Evolutionary conservation across 2,797 vertebrate genomes (phyloP).

Genomic region (Bradypus variegatus): DNA sequence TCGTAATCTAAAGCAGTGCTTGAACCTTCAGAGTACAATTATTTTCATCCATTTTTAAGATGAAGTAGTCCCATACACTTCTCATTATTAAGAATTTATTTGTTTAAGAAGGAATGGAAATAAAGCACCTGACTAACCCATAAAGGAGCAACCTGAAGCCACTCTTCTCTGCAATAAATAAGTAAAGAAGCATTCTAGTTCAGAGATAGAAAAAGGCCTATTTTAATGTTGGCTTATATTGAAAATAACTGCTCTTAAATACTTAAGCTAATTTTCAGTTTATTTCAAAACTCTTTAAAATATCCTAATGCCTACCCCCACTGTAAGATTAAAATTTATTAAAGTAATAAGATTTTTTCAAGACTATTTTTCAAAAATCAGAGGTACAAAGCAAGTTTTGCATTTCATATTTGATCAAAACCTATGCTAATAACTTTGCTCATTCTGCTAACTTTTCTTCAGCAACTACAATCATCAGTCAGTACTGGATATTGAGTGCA

Average conservation of each 20-base stretch:
- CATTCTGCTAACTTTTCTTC: not conserved
- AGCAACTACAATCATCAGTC: not conserved
- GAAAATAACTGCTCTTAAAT: conserved; percentile 17
- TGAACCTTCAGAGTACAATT: not conserved
- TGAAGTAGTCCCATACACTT: not conserved
- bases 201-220: conserved; percentile 44
- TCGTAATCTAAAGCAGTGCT: not conserved
- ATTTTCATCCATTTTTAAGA: not conserved
- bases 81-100: conserved; percentile 54
- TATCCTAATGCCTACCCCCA: not conserved
- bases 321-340: not conserved
- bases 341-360: conserved; percentile 19
- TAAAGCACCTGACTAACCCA: conserved; percentile 50
- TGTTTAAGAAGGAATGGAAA: conserved; percentile 53
- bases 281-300: conserved; percentile 11
- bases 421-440: not conserved
- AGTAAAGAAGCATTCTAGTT: conserved; percentile 52
- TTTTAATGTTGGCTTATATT: conserved; percentile 16
- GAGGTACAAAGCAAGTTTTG: not conserved
- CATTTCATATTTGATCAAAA: not conserved
- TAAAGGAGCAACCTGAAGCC: conserved; percentile 61
- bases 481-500: accelerated
- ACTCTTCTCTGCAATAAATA: conserved; percentile 59
- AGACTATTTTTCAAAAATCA: conserved; percentile 14
- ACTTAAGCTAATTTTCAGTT: not conserved